Evolutionary conservation across 2,888 invertebrate species (phyloP), one percentile per base, ranked within the genome.

Genomic region (Ornithoptera priamus): DNA sequence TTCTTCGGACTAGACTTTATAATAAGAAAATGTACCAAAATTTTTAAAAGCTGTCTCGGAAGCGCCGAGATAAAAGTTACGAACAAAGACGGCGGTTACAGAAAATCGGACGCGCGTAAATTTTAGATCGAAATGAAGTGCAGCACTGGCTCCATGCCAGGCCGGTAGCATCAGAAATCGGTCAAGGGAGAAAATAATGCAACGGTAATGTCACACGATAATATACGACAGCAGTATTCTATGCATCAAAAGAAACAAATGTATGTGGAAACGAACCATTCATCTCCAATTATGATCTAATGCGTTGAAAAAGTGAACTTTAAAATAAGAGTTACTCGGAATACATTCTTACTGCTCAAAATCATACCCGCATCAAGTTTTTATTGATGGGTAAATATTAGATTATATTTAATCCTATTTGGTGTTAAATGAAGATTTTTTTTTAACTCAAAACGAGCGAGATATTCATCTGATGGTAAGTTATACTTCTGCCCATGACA

Each of bases 121-220:
- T 58, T 58, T 58, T 58, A 58, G 57, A 58, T 58, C 57, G 22
- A 22, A 58, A 58, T 24, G n/a, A 58, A 58, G 57, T 58, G 57
- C 57, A 58, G 57, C 57, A 15, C 57, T 58, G 57, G 57, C 57
- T 20, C n/a, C 4, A 22, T 58, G 57, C 57, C 57, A 58, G 15
- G n/a, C 20, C 57, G n/a, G 53, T 53, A 58, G 24, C 57, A 58
- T n/a, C 22, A 22, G 57, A 58, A 58, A 58, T 58, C 57, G 57
- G 57, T 58, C 57, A 58, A 58, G 57, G 57, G 57, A n/a, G 57
- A 58, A 53, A 53, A n/a, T 58, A 58, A 58, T 58, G 57, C 57
- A 58, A 58, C 22, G n/a, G n/a, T 58, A 58, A 58, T 58, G 22
- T 12, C 22, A 24, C 57, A 58, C 22, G 15, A n/a, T 57, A 22